Evolutionary conservation across 2,888 invertebrate genomes (phyloP).

Genomic region (Camponotus fellah): DNA sequence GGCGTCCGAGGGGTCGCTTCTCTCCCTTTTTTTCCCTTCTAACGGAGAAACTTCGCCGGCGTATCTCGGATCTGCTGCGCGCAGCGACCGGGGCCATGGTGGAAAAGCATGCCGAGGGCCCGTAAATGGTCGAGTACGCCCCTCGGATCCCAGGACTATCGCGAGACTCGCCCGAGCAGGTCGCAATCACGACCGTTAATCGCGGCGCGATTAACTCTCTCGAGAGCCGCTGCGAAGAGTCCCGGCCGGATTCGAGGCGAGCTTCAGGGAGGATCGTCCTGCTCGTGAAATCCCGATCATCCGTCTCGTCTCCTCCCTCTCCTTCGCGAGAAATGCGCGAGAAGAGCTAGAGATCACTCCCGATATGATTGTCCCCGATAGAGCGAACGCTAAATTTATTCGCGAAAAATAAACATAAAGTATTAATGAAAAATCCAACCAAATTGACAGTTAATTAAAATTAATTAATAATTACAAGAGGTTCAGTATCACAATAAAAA

Average conservation of each 20-base stretch:
- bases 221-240: conserved; percentile 53
- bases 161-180: conserved; percentile 55
- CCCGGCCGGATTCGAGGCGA: conserved; percentile 46
- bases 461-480: no score
- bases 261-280: conserved; percentile 42
- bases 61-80: conserved; percentile 54
- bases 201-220: conserved; percentile 66
- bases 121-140: conserved; percentile 63
- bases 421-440: not conserved
- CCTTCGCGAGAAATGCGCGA: conserved; percentile 17
- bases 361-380: conserved; percentile 15
- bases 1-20: conserved; percentile 16
- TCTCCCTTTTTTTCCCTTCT: not conserved
- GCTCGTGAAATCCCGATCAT: conserved; percentile 28
- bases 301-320: conserved; percentile 16
- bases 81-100: not conserved
- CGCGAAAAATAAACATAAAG: no score
- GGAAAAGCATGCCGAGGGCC: conserved; percentile 57
- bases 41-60: conserved; percentile 32
- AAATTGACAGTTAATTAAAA: not conserved
- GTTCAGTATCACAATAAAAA: no score
- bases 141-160: conserved; percentile 39
- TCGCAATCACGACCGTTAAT: conserved; percentile 69
- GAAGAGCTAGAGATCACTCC: conserved; percentile 8
- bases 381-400: not conserved